Percentiles rank a stretch among this genome's conserved stretches.
Evolutionary conservation across 2,113 vertebrate genomes (phyloP).

Genomic region (Ameiurus melas): DNA sequence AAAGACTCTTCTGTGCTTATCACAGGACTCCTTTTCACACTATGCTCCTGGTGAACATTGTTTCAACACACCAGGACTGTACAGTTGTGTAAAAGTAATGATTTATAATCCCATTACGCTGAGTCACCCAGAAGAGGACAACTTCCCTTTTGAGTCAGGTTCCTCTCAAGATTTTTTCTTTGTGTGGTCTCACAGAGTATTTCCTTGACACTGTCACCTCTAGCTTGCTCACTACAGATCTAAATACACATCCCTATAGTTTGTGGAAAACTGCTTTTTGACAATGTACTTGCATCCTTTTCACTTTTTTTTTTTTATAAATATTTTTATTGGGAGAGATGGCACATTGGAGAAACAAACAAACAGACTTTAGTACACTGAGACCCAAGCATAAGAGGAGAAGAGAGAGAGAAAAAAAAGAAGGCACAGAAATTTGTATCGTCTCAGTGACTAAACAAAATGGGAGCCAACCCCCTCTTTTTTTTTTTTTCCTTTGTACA

Average conservation of each 20-base stretch:
- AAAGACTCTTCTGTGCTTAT: not conserved
- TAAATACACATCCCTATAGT: not conserved
- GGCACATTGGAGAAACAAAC: too few relatives aligned
- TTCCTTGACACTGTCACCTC: not conserved
- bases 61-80: not conserved
- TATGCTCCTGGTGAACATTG: not conserved
- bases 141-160: not conserved
- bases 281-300: not conserved
- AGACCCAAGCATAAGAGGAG: too few relatives aligned
- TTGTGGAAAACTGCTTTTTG: not conserved
- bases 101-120: not conserved
- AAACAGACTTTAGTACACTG: too few relatives aligned
- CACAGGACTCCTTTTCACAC: not conserved
- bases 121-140: not conserved
- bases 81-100: not conserved
- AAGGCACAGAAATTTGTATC: too few relatives aligned
- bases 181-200: not conserved
- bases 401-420: too few relatives aligned
- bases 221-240: not conserved
- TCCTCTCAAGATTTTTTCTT: not conserved
- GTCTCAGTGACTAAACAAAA: too few relatives aligned
- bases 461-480: too few relatives aligned
- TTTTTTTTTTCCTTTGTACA: too few relatives aligned
- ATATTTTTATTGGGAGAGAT: too few relatives aligned
- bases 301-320: too few relatives aligned